Conservation (phyloP, 2,797 vertebrate species). For the Limosa lapponica region DNA sequence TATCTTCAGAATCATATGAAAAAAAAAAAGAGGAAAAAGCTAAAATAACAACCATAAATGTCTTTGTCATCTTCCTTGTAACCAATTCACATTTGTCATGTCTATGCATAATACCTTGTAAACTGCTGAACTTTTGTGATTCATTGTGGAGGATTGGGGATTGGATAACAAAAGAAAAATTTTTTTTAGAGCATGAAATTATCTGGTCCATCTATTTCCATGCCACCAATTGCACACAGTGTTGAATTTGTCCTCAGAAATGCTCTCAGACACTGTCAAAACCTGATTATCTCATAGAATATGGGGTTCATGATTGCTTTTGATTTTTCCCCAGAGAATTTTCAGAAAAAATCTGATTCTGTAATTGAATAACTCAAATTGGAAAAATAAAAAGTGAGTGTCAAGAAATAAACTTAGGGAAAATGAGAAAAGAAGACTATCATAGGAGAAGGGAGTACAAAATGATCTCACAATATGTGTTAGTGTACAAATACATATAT, state of each 20-base stretch:
- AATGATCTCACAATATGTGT: neutral
- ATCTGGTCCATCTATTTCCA: neutral
- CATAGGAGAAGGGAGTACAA: neutral
- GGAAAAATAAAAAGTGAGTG: neutral
- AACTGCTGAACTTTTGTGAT: neutral
- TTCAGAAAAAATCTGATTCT: neutral
- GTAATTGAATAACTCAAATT: neutral
- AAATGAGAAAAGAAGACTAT: neutral
- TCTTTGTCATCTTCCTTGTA: neutral
- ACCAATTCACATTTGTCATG: neutral
- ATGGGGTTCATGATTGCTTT: neutral
- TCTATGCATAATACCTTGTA: rapidly evolving
- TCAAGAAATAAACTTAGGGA: neutral
- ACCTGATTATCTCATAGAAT: neutral
- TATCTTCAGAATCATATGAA: neutral
- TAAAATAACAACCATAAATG: neutral
- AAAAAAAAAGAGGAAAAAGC: neutral
- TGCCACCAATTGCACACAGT: neutral
- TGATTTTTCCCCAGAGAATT: neutral
- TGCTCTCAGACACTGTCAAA: neutral
- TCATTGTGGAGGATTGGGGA: rapidly evolving
- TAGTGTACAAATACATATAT: neutral
- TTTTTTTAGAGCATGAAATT: neutral
- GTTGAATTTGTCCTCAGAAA: neutral
- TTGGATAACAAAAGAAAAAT: rapidly evolving